Percentiles rank a stretch among this genome's conserved stretches.
These are phyloP conservation scores for Blennius ocellaris DNA, from an alignment of 2,113 vertebrate genomes.

Conservation along the genomic window DNA sequence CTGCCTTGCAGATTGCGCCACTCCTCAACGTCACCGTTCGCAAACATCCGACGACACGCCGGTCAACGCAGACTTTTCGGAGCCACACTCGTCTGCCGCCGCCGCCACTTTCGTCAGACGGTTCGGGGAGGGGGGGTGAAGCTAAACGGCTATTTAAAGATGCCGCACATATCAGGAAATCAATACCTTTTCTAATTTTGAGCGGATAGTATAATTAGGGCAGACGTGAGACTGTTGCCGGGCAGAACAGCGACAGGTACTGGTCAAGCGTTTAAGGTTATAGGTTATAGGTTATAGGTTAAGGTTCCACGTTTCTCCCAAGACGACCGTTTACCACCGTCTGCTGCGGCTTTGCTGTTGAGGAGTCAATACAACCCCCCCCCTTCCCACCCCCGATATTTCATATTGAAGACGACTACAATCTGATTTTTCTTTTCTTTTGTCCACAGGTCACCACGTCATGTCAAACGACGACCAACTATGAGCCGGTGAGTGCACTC, in stretches of 20 bases:
- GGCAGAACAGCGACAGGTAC: slow-evolving; percentile 47
- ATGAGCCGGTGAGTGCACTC: slow-evolving; percentile 80
- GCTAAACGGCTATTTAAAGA: slow-evolving; percentile 67
- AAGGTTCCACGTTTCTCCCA: too few species aligned
- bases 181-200: slow-evolving; percentile 52
- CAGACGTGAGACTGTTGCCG: slow-evolving; percentile 61
- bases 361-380: too few species aligned
- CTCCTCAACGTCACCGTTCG: too few species aligned
- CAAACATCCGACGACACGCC: too few species aligned
- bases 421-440: too few species aligned
- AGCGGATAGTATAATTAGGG: slow-evolving; percentile 61
- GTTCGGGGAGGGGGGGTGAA: slow-evolving; percentile 35
- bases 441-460: slow-evolving; percentile 70
- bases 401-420: too few species aligned
- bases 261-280: too few species aligned
- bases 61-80: slow-evolving; percentile 54
- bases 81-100: slow-evolving; percentile 40
- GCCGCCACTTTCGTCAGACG: slow-evolving; percentile 27
- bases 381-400: too few species aligned
- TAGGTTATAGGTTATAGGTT: too few species aligned
- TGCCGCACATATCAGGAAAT: slow-evolving; percentile 58
- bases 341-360: too few species aligned
- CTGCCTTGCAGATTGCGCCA: too few species aligned
- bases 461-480: slow-evolving; percentile 71
- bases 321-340: too few species aligned